Conservation (phyloP, 2,888 invertebrate species). For the Macrosiphum euphorbiae region DNA sequence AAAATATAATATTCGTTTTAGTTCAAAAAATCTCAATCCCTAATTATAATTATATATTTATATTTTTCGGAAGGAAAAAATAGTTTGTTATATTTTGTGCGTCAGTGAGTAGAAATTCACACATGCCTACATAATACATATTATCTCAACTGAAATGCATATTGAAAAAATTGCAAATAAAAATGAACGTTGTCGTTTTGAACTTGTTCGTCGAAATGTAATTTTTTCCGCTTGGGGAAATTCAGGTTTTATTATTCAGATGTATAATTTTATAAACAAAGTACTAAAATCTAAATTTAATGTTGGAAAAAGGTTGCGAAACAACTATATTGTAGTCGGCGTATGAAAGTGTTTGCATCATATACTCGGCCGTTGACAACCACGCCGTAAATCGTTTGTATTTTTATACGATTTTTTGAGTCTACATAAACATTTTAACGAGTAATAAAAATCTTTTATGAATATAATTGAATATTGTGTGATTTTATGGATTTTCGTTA, state of each 20-base stretch:
- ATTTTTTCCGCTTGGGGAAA: neutral
- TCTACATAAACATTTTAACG: constrained; percentile 12
- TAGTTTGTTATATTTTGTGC: neutral
- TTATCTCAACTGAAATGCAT: neutral
- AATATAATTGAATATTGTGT: neutral
- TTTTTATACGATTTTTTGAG: neutral
- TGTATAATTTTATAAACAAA: neutral
- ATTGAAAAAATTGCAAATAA: neutral
- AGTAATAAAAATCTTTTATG: constrained; percentile 4
- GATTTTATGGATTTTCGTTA: neutral
- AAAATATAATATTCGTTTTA: neutral
- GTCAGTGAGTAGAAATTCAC: neutral
- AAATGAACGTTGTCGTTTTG: neutral
- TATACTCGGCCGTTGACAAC: neutral
- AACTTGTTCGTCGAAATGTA: neutral
- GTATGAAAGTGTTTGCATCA: neutral
- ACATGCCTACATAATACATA: neutral
- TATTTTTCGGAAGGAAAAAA: neutral
- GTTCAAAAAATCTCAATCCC: neutral
- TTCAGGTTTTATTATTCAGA: neutral
- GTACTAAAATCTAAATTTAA: neutral
- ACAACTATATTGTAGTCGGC: neutral
- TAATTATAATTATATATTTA: neutral
- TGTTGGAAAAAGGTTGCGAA: neutral
- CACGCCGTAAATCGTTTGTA: neutral